Percentiles rank a stretch among this genome's conserved stretches.
Conservation (phyloP, 2,113 vertebrate genomes). For the Macrotis lagotis region DNA sequence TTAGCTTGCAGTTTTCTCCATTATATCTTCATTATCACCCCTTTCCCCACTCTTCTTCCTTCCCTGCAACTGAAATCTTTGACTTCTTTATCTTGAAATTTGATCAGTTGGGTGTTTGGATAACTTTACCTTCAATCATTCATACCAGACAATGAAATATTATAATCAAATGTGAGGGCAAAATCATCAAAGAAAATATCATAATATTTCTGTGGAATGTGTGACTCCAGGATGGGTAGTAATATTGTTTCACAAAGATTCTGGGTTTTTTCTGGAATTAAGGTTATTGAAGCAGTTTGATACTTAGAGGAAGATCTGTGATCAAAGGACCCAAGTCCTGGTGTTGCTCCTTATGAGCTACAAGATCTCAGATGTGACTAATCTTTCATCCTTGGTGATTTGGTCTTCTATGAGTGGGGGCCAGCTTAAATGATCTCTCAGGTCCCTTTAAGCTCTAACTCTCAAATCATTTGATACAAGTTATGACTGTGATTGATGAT, state of each 20-base stretch:
- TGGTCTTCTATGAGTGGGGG: background rate
- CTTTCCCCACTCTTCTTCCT: no score
- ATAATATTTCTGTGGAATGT: background rate
- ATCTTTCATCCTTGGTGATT: background rate
- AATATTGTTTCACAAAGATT: background rate
- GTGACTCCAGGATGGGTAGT: background rate
- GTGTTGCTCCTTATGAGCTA: background rate
- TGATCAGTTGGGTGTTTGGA: background rate
- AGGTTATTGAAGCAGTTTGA: background rate
- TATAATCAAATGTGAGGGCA: background rate
- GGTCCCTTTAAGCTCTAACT: background rate
- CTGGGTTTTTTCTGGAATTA: background rate
- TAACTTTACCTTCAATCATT: background rate
- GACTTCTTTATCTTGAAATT: background rate
- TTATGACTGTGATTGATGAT: background rate
- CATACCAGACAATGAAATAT: background rate
- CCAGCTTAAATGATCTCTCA: background rate
- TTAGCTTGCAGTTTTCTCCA: background rate
- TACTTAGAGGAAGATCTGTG: background rate
- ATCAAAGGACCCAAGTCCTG: background rate
- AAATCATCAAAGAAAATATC: background rate
- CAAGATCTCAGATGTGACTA: background rate
- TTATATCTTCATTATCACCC: background rate
- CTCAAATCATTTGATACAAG: background rate
- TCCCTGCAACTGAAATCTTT: no score